phyloP scores from a whole-genome alignment of 1,140 invertebrate species.

The Philopotamus ludificatus region DNA sequence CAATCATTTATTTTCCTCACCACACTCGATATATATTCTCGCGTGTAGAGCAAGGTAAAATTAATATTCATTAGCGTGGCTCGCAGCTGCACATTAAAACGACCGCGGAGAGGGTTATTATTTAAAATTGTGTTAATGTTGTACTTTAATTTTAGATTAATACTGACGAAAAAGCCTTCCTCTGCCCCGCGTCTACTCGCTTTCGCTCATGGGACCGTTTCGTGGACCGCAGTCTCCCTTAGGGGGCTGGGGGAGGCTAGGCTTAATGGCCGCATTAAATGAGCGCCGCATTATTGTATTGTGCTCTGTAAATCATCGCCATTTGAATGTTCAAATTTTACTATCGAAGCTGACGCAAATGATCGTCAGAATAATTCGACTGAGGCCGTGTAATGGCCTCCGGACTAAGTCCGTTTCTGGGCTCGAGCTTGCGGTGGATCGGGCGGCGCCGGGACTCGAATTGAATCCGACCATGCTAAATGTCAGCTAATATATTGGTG shows the following conservation, averaged over 20 bases:
- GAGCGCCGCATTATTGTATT: slow-evolving; percentile 25
- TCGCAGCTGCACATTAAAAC: too few species aligned
- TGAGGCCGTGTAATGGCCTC: neutral
- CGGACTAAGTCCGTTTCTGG: slow-evolving; percentile 14
- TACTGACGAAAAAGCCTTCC: neutral
- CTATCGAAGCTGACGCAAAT: slow-evolving; percentile 17
- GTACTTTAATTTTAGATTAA: slow-evolving; percentile 5
- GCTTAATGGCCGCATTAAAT: slow-evolving; percentile 23
- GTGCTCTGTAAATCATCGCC: slow-evolving; percentile 22
- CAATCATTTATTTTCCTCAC: neutral
- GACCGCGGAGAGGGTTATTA: neutral
- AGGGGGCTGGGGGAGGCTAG: neutral
- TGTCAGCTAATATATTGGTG: too few species aligned
- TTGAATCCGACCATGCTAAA: too few species aligned
- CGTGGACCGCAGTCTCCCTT: slow-evolving; percentile 2
- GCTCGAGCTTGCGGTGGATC: too few species aligned
- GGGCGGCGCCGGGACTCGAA: too few species aligned
- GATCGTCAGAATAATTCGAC: slow-evolving; percentile 2
- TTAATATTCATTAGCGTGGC: too few species aligned
- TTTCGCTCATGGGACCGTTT: too few species aligned
- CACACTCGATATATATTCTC: too few species aligned
- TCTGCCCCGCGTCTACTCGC: neutral
- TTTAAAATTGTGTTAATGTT: slow-evolving; percentile 5
- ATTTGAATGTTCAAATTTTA: slow-evolving; percentile 25
- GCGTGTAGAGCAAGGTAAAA: too few species aligned